These are phyloP conservation scores for Pogona vitticeps DNA, from an alignment of 2,113 vertebrate species.

Conservation along the genomic window DNA sequence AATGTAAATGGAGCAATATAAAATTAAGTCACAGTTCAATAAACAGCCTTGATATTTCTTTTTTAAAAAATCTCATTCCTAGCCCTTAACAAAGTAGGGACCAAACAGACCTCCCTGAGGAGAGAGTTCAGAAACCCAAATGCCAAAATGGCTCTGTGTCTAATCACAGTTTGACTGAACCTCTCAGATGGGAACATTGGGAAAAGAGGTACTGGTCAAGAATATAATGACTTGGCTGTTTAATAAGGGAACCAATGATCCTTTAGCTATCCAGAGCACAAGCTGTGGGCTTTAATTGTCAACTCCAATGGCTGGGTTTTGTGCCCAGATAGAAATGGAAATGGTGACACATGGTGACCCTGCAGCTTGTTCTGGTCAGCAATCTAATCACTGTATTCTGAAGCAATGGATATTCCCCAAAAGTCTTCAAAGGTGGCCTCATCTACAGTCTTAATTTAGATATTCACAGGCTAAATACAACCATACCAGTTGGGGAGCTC, in stretches of 20 bases:
- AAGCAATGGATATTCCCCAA: background rate
- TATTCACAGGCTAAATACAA: background rate
- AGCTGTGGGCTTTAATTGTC: background rate
- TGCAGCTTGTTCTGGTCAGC: background rate
- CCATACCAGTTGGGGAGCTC: background rate
- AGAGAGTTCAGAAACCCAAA: background rate
- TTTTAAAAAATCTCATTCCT: background rate
- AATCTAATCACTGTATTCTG: background rate
- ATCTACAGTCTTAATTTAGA: background rate
- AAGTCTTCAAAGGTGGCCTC: background rate
- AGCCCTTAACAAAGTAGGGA: background rate
- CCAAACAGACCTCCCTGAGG: background rate
- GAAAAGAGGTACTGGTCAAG: background rate
- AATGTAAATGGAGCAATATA: background rate
- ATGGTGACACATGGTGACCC: background rate
- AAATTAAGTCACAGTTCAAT: background rate
- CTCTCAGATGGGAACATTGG: background rate
- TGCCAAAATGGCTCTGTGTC: background rate
- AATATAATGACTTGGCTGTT: background rate
- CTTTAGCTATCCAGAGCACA: background rate
- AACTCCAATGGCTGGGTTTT: background rate
- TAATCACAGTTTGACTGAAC: background rate
- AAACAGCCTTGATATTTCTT: background rate
- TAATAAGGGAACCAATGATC: background rate
- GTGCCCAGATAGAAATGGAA: background rate